These are phyloP conservation scores for Hystrix cristata DNA, from an alignment of 2,113 vertebrate species.

Conservation along the genomic window DNA sequence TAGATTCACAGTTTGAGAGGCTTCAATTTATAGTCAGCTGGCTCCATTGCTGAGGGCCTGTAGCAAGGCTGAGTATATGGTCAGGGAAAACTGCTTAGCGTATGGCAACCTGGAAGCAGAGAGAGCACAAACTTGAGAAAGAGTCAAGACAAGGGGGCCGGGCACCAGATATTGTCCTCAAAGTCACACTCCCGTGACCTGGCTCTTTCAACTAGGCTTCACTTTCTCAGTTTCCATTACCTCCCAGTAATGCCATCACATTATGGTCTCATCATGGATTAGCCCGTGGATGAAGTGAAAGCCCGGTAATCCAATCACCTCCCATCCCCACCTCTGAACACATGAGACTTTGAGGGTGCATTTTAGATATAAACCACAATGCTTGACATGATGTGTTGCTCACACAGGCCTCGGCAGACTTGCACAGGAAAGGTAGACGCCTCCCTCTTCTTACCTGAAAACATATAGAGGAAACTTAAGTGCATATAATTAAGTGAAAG, in stretches of 20 bases:
- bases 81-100: neutral
- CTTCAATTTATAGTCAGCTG: neutral
- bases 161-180: neutral
- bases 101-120: neutral
- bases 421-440: neutral
- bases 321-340: neutral
- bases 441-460: neutral
- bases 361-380: neutral
- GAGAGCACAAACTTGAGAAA: neutral
- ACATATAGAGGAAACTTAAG: neutral
- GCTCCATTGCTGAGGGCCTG: neutral
- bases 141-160: neutral
- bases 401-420: neutral
- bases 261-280: neutral
- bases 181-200: neutral
- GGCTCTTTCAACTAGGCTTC: neutral
- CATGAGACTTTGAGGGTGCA: neutral
- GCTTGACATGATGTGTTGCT: neutral
- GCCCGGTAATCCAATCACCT: neutral
- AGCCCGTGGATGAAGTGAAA: neutral
- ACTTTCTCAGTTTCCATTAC: neutral
- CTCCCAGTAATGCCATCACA: neutral
- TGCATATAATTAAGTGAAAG: neutral
- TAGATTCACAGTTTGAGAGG: neutral
- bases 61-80: neutral